Evolutionary conservation across 2,888 invertebrate genomes (phyloP), one percentile per base, ranked within the genome.

Genomic region (Brachypterus glaber): DNA sequence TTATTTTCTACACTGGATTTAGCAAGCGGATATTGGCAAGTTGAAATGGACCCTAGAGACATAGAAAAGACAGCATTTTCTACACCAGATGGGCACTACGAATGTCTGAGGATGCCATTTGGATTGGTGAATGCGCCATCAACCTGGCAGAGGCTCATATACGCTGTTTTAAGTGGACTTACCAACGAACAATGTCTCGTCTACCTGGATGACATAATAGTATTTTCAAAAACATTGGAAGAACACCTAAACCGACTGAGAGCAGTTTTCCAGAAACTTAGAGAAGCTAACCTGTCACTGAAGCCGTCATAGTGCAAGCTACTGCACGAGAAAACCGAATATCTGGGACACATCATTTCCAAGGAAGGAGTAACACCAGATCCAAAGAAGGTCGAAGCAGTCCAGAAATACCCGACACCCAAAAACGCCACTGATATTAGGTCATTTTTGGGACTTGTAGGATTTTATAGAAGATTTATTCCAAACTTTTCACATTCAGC

Each of bases 1-100:
- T 24, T 30, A 12, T 57, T 57, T 33, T 46, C 50, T 1, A 49
- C 49, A 2, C 32, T 58, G 1, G 54, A 57, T 35, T 32, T 57
- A 2, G 52, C 49, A 3, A 45, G 45, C 2, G 54, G 51, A 0
- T 57, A 52, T 32, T 48, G 51, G 17, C 56, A 56, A 33, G 51
- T 57, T 2, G 12, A 37, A 4, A 40, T 56, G n/a, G 40, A 44
- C 3, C 25, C 38, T 9, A 32, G 40, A 8, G 46, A 46, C 9
- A 27, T 13, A 8, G 40, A 41, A 11, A 49, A 54, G 32, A 53
- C 46, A 1, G 49, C 37, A 13, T 41, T 41, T 32, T 13, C 29
- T 2, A 37, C 33, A 12, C 41, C 33, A 2, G 37, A 33, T 30
- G 33, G 30, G 12, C 33, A 32, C 13, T 41, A 37, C 11, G 31